phyloP scores from a whole-genome alignment of 2,113 vertebrate species.

The Tringa solitaria region DNA sequence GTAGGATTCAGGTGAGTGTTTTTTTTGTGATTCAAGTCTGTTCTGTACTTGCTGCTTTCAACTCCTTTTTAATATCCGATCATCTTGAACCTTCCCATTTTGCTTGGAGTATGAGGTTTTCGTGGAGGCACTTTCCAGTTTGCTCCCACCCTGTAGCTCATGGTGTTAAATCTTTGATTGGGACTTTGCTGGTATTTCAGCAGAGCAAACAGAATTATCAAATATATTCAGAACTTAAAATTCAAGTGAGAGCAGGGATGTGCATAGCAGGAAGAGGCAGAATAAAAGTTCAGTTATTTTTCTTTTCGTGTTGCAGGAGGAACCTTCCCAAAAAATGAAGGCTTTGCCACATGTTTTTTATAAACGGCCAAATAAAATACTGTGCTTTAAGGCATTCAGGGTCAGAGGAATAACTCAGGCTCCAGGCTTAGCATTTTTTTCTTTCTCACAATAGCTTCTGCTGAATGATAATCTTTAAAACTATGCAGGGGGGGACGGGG shows the following conservation, averaged over 20 bases:
- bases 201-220: background rate
- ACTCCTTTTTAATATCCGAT: background rate
- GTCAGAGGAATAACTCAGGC: background rate
- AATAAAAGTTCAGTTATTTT: background rate
- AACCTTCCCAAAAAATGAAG: background rate
- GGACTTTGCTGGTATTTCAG: background rate
- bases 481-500: too few relatives aligned
- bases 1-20: background rate
- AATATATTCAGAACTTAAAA: background rate
- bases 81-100: background rate
- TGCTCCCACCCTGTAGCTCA: background rate
- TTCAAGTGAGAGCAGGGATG: background rate
- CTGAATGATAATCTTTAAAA: background rate
- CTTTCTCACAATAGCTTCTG: background rate
- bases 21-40: background rate
- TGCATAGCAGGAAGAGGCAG: background rate
- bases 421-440: background rate
- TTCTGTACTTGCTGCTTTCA: background rate
- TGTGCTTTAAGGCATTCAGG: background rate
- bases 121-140: background rate
- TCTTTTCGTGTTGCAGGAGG: background rate
- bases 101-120: background rate
- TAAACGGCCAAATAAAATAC: constrained; percentile 34
- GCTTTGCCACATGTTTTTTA: background rate
- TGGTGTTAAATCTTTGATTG: background rate